Percentiles rank a stretch among this genome's conserved stretches.
These are phyloP conservation scores for Macrotus californicus DNA, from an alignment of 2,113 vertebrate species.

Conservation along the genomic window DNA sequence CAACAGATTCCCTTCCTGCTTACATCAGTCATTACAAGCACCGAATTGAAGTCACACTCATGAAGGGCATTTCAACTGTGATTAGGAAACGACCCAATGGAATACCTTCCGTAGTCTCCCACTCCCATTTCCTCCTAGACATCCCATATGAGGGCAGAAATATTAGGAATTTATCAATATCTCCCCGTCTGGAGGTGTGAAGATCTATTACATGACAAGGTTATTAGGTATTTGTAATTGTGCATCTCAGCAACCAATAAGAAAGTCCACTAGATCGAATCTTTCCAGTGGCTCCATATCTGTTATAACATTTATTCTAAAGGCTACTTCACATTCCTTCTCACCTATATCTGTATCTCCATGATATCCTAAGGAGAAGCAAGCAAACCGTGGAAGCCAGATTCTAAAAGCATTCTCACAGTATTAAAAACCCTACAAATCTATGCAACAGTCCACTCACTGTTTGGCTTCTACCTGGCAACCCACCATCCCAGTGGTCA, in stretches of 20 bases:
- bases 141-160: not conserved
- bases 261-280: not conserved
- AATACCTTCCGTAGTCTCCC: not conserved
- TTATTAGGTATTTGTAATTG: not conserved
- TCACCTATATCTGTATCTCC: not conserved
- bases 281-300: not conserved
- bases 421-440: not conserved
- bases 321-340: not conserved
- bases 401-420: not conserved
- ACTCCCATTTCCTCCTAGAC: not conserved
- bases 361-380: not conserved
- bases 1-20: not conserved
- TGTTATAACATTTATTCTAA: not conserved
- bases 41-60: not conserved
- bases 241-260: not conserved
- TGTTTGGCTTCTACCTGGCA: not conserved
- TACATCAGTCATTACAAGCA: not conserved
- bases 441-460: not conserved
- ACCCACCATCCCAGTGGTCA: not conserved
- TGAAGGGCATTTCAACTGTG: not conserved
- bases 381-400: not conserved
- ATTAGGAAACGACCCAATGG: not conserved
- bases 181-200: not conserved
- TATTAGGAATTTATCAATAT: not conserved
- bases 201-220: not conserved